These are phyloP conservation scores for Alviniconcha strummeri DNA, from an alignment of 2,888 invertebrate species.

Conservation along the genomic window DNA sequence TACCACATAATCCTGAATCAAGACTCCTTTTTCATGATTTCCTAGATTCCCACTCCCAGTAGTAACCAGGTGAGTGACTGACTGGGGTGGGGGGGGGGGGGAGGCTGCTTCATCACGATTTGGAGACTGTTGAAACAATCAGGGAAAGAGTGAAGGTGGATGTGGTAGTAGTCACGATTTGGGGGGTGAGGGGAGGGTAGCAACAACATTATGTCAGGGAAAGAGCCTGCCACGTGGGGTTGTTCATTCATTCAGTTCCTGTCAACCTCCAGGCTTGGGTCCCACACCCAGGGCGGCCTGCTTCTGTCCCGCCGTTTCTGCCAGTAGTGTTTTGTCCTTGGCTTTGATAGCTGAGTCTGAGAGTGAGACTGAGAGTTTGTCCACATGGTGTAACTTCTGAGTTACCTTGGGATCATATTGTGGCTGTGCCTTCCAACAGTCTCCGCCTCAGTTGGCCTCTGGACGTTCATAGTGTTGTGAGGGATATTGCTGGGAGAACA, in stretches of 20 bases:
- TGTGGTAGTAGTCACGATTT: background rate
- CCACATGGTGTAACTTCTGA: background rate
- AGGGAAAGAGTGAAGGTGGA: background rate
- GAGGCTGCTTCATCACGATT: too few relatives aligned
- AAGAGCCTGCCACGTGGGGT: background rate
- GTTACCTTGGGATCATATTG: background rate
- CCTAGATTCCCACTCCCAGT: too few relatives aligned
- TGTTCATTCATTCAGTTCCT: background rate
- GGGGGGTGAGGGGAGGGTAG: background rate
- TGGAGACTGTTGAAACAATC: background rate
- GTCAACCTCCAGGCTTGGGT: background rate
- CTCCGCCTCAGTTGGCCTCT: background rate
- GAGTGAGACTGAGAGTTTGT: background rate
- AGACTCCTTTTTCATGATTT: too few relatives aligned
- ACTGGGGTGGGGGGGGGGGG: background rate
- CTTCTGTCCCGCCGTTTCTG: background rate
- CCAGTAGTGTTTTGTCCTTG: background rate
- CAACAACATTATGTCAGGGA: background rate
- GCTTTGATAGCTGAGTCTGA: too few relatives aligned
- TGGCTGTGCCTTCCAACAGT: background rate
- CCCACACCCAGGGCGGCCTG: background rate
- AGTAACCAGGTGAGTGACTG: too few relatives aligned
- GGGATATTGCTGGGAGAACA: too few relatives aligned
- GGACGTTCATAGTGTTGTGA: background rate
- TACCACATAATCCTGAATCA: too few relatives aligned